Conservation (phyloP, 2,113 vertebrate genomes). For the Sakesphorus luctuosus region DNA sequence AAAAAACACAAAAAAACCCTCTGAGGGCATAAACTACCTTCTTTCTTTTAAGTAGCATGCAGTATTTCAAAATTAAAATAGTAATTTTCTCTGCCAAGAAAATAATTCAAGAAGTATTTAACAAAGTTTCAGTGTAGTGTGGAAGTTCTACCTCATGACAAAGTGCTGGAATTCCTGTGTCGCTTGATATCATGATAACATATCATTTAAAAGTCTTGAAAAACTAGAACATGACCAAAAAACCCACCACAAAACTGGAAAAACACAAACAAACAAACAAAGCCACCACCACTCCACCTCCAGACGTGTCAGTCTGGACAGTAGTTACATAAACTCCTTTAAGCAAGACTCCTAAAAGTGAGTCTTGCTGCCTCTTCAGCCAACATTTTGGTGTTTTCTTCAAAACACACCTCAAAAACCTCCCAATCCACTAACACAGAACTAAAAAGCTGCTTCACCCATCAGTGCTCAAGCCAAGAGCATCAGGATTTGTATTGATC, state of each 20-base stretch:
- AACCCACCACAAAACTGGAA: background rate
- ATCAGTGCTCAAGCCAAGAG: background rate
- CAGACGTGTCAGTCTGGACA: background rate
- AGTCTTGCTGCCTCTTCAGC: background rate
- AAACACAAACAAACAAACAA: background rate
- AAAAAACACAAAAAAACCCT: background rate
- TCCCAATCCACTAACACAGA: background rate
- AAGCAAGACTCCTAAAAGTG: background rate
- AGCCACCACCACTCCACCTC: background rate
- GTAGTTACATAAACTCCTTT: background rate
- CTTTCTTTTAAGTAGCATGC: background rate
- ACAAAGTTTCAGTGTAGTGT: background rate
- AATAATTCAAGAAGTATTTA: background rate
- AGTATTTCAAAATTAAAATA: background rate
- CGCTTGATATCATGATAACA: background rate
- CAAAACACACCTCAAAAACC: background rate
- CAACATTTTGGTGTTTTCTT: background rate
- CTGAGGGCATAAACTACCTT: background rate
- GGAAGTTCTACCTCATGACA: background rate
- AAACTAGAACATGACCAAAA: background rate
- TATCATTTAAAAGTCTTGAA: background rate
- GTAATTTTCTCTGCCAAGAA: background rate
- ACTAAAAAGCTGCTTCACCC: background rate
- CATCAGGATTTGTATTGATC: background rate
- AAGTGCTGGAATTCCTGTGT: background rate